Percentiles rank a stretch among this genome's conserved stretches.
phyloP scores from a whole-genome alignment of 2,113 vertebrate species.

The Meleagris gallopavo region DNA sequence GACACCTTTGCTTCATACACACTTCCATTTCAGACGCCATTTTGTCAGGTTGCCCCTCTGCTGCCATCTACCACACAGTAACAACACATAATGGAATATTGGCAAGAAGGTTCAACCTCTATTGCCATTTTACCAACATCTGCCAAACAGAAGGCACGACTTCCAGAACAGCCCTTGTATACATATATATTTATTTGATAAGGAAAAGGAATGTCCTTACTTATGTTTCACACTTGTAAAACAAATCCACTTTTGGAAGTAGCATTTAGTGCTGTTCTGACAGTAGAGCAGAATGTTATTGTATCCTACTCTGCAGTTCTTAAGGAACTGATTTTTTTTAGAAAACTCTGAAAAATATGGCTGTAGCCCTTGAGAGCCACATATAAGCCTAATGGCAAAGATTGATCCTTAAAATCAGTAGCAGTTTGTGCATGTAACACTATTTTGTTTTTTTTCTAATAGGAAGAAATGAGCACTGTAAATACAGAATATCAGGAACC shows the following conservation, averaged over 20 bases:
- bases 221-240: background rate
- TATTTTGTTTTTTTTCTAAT: background rate
- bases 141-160: too few species aligned
- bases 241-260: accelerated
- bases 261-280: background rate
- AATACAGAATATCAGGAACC: background rate
- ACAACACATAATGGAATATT: too few species aligned
- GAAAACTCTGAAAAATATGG: background rate
- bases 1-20: too few species aligned
- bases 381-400: background rate
- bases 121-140: too few species aligned
- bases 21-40: too few species aligned
- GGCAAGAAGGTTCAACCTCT: too few species aligned
- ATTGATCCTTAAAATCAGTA: background rate
- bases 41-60: too few species aligned
- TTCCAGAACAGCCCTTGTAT: too few species aligned
- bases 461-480: background rate
- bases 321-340: background rate
- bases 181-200: background rate
- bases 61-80: too few species aligned
- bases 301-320: background rate
- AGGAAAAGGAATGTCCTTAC: background rate
- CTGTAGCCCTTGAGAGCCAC: background rate
- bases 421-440: background rate
- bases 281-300: background rate